These are phyloP conservation scores for Neosilurus mollespiculum DNA, from an alignment of 2,797 vertebrate species.

Conservation along the genomic window DNA sequence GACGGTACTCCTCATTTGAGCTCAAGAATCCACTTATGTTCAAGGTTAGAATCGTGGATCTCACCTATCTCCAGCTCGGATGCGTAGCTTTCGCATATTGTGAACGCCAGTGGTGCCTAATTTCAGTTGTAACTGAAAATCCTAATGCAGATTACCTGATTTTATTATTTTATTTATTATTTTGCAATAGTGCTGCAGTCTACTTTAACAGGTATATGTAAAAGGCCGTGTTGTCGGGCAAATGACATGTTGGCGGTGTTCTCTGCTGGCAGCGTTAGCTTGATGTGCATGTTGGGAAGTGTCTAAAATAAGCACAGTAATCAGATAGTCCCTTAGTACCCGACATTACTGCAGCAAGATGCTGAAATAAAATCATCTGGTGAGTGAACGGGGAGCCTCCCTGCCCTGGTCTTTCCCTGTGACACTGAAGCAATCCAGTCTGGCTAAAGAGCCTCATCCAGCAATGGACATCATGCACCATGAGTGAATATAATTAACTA, in stretches of 20 bases:
- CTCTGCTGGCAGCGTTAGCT: background rate
- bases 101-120: background rate
- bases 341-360: background rate
- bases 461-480: background rate
- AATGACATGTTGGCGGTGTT: background rate
- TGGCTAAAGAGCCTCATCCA: background rate
- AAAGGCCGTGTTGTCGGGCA: no score
- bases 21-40: background rate
- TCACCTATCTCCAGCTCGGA: background rate
- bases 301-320: slow-evolving; percentile 14
- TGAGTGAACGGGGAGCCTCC: background rate
- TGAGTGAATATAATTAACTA: background rate
- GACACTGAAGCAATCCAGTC: background rate
- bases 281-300: background rate
- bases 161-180: no score
- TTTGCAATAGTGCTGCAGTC: no score
- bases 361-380: background rate
- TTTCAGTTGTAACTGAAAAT: background rate
- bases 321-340: background rate
- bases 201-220: no score
- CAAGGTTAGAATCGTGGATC: background rate
- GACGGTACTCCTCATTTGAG: background rate
- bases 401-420: background rate
- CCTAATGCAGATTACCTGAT: background rate
- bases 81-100: background rate